Conservation (phyloP, 2,113 vertebrate genomes). For the Empidonax traillii region DNA sequence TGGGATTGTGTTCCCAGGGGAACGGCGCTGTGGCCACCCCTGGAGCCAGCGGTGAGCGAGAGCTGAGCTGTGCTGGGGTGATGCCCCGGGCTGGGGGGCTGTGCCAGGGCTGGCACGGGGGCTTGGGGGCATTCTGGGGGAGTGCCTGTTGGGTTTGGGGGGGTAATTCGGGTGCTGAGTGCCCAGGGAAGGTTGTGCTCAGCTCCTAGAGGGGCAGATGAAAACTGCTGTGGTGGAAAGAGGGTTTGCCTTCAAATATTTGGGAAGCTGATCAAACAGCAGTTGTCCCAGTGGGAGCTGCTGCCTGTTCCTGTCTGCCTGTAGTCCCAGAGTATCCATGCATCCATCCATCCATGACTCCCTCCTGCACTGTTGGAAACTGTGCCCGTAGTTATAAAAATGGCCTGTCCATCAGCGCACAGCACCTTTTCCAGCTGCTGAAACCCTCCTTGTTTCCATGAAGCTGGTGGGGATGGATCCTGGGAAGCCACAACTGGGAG, state of each 20-base stretch:
- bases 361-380: neutral
- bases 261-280: neutral
- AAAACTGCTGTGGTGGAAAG: neutral
- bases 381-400: neutral
- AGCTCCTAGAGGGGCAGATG: neutral
- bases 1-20: neutral
- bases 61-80: neutral
- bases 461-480: neutral
- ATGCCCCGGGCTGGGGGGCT: fast-evolving
- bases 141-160: fast-evolving
- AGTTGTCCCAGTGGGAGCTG: neutral
- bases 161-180: no score
- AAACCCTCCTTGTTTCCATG: neutral
- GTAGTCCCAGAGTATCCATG: neutral
- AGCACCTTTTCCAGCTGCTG: neutral
- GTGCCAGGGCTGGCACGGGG: neutral
- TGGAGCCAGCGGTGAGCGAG: fast-evolving
- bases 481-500: fast-evolving
- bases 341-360: neutral
- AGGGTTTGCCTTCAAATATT: neutral
- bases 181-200: neutral
- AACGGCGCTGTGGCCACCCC: fast-evolving
- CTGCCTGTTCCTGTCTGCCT: neutral
- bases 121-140: neutral
- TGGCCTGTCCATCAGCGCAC: fast-evolving